Evolutionary conservation across 1,140 invertebrate species (phyloP).

Genomic region (Thalassaphorura encarpata): DNA sequence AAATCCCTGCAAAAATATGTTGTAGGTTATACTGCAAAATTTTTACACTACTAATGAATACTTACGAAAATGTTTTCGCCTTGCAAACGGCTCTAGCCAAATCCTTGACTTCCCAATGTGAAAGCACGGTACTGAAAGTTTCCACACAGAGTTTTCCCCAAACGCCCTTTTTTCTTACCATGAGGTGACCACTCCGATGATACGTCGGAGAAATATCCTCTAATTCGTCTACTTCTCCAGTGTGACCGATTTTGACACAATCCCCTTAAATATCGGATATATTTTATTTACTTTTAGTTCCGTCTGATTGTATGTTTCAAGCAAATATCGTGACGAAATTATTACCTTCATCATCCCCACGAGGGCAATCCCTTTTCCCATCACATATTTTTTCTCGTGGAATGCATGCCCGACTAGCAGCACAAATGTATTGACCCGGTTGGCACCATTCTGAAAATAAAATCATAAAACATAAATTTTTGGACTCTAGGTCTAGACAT

Average conservation of each 20-base stretch:
- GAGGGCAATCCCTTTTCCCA: conserved; percentile 57
- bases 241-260: conserved; percentile 46
- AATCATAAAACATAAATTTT: no score
- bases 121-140: conserved; percentile 49
- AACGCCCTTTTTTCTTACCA: conserved; percentile 52
- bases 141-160: conserved; percentile 70
- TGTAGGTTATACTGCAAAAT: no score
- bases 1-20: conserved; percentile 41
- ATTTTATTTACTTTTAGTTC: no score
- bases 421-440: conserved; percentile 61
- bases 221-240: conserved; percentile 35
- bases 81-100: conserved; percentile 64
- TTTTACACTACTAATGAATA: conserved; percentile 14
- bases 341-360: conserved; percentile 70
- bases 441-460: conserved; percentile 56
- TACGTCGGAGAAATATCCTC: conserved; percentile 29
- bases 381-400: conserved; percentile 39
- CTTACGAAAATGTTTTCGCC: conserved; percentile 64
- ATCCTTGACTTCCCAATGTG: conserved; percentile 53
- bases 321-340: no score
- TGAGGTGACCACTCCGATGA: conserved; percentile 18
- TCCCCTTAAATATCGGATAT: no score
- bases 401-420: conserved; percentile 54
- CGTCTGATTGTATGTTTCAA: no score
- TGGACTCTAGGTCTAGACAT: conserved; percentile 1